A percentile compares a stretch with the other conserved stretches of the same genome.
Evolutionary conservation across 2,797 vertebrate genomes (phyloP).

Genomic region (Hoplostethus mediterraneus): DNA sequence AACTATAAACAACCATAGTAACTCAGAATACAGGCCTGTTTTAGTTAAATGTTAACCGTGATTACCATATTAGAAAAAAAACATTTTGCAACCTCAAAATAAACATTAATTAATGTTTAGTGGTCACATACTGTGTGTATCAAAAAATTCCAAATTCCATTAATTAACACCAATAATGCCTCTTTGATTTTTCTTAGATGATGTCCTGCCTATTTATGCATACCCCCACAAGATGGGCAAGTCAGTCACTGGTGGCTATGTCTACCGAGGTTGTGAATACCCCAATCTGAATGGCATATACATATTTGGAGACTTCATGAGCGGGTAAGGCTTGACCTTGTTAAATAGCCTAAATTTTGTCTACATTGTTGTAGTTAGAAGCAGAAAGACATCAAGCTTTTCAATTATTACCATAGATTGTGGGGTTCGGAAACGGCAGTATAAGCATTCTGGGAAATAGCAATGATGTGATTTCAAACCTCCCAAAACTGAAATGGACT

Average conservation of each 20-base stretch:
- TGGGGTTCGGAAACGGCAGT: too few species aligned
- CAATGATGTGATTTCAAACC: background rate
- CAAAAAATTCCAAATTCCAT: too few species aligned
- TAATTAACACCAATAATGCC: background rate
- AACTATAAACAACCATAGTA: too few species aligned
- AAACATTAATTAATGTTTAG: too few species aligned
- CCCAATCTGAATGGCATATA: conserved; percentile 96
- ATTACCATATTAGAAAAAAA: too few species aligned
- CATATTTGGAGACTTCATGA: conserved; percentile 99
- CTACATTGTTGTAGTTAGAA: too few species aligned
- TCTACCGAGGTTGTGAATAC: conserved; percentile 94
- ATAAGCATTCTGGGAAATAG: background rate
- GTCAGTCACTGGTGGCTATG: conserved; percentile 94
- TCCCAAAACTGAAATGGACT: background rate
- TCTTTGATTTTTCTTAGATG: conserved; percentile 80
- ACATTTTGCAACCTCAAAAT: too few species aligned
- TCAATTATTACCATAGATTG: too few species aligned
- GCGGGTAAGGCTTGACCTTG: conserved; percentile 86
- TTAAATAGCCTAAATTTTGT: background rate
- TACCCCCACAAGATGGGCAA: conserved; percentile 96
- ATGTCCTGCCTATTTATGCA: conserved; percentile 93
- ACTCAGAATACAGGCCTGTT: too few species aligned
- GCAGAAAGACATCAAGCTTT: too few species aligned
- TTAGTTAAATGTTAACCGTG: too few species aligned
- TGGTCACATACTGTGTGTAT: too few species aligned